Evolutionary conservation across 2,888 invertebrate species (phyloP).

Genomic region (Sinelater perroti): DNA sequence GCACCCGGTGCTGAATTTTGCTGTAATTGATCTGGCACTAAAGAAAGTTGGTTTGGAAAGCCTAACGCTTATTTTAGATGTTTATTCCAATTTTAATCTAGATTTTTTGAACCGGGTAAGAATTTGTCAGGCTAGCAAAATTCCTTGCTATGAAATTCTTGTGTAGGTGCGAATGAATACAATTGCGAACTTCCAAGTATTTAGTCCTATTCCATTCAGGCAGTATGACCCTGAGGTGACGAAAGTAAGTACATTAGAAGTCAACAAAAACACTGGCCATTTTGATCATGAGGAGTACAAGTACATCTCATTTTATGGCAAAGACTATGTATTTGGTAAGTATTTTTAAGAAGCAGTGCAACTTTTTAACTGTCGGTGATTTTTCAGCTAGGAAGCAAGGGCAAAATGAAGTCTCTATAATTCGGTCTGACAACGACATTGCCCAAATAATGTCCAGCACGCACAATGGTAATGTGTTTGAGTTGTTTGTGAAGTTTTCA

Average conservation of each 20-base stretch:
- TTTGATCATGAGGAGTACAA: conserved; percentile 79
- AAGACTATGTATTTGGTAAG: conserved; percentile 79
- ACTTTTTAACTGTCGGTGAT: conserved; percentile 25
- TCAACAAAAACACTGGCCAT: conserved; percentile 79
- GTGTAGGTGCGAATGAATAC: conserved; percentile 92
- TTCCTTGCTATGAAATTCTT: no score
- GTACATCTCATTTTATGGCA: conserved; percentile 82
- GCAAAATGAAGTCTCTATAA: conserved; percentile 67
- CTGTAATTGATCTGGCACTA: conserved; percentile 73
- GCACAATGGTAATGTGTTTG: conserved; percentile 67
- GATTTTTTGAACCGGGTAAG: conserved; percentile 90
- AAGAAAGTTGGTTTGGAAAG: conserved; percentile 77
- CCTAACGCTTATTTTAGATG: conserved; percentile 73
- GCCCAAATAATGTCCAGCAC: conserved; percentile 61
- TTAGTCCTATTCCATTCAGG: conserved; percentile 89
- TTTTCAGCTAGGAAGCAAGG: conserved; percentile 70
- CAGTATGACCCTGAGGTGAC: conserved; percentile 80
- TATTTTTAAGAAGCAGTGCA: conserved; percentile 20
- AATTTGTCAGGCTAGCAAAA: no score
- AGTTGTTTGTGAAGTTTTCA: conserved; percentile 74
- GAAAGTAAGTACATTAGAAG: conserved; percentile 64
- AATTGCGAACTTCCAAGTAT: conserved; percentile 87
- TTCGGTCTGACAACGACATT: conserved; percentile 73
- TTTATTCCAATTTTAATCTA: conserved; percentile 74
- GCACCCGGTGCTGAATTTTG: conserved; percentile 63